phyloP scores from a whole-genome alignment of 2,797 vertebrate species.

The Schizopygopsis pylzovi region DNA sequence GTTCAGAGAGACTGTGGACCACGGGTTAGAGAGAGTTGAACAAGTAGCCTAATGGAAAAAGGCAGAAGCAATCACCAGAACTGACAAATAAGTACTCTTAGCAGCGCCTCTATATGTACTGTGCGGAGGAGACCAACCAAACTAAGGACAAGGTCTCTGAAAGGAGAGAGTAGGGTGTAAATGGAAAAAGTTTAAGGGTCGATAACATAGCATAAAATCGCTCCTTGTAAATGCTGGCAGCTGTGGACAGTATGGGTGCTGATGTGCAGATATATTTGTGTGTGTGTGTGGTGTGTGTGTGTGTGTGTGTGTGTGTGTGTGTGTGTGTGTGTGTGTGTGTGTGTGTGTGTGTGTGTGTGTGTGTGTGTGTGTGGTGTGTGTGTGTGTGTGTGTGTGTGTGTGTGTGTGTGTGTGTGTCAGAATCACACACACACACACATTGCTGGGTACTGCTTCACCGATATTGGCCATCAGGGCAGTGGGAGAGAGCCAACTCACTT shows the following conservation, averaged over 20 bases:
- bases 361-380: too few species aligned
- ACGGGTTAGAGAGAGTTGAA: not conserved
- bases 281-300: too few species aligned
- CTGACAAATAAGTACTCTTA: slow-evolving; percentile 41
- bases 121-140: slow-evolving; percentile 34
- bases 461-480: slow-evolving; percentile 54
- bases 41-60: slow-evolving; percentile 32
- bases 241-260: not conserved
- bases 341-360: too few species aligned
- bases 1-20: not conserved
- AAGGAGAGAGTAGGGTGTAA: slow-evolving; percentile 12
- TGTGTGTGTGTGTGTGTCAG: not conserved
- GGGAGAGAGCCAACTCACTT: slow-evolving; percentile 55
- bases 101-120: slow-evolving; percentile 24
- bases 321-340: too few species aligned
- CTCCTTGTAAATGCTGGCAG: slow-evolving; percentile 57
- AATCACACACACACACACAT: not conserved
- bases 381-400: too few species aligned
- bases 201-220: slow-evolving; percentile 64
- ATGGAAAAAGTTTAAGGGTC: slow-evolving; percentile 60
- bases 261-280: slow-evolving; percentile 4
- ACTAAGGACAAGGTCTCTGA: slow-evolving; percentile 2
- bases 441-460: slow-evolving; percentile 48
- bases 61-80: slow-evolving; percentile 37
- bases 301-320: too few species aligned